Evolutionary conservation across 2,888 invertebrate genomes (phyloP), one percentile per base, ranked within the genome.

Genomic region (Drosophila pseudotakahashii): DNA sequence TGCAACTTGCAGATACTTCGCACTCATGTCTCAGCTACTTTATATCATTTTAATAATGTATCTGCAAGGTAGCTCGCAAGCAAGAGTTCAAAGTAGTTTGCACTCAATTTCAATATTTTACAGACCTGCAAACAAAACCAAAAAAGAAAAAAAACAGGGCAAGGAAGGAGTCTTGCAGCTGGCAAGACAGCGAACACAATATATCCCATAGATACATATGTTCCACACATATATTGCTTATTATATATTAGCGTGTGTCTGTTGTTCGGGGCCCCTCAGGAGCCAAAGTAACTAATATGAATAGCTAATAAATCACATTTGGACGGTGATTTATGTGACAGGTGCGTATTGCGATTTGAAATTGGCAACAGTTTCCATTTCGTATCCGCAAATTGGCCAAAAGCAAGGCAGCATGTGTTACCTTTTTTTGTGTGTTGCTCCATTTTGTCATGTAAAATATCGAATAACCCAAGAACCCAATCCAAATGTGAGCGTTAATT

Each of bases 71-170:
- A 59, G 59, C 16, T 52, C 11, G 58, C 16, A 58, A 32, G 50
- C 55, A 60, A 76, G 34, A 77, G 80, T 84, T 81, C 79, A 76
- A 78, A 81, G 66, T 87, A 84, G 82, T 83, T 83, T 83, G 88
- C 88, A 83, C 87, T 82, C 87, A 86, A 82, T 82, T 82, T 86
- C 87, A 82, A 82, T 87, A 82, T 87, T 82, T 87, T 82, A 84
- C 76, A 81, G 64, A 75, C 73, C 61, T 68, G 41, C 36, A 62
- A 52, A 64, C 50, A 42, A 19, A n/a, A 37, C 19, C 51, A 42
- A 47, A 62, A 48, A 62, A 48, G 45, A 36, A 44, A 41, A 47
- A 62, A 45, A 34, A 9, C 30, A 11, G 32, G 37, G 48, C 32
- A 41, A 62, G 50, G 36, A 32, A 42, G 23, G 45, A 23, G 42